These are phyloP conservation scores for Pelobates fuscus DNA, from an alignment of 2,113 vertebrate genomes.

Conservation along the genomic window DNA sequence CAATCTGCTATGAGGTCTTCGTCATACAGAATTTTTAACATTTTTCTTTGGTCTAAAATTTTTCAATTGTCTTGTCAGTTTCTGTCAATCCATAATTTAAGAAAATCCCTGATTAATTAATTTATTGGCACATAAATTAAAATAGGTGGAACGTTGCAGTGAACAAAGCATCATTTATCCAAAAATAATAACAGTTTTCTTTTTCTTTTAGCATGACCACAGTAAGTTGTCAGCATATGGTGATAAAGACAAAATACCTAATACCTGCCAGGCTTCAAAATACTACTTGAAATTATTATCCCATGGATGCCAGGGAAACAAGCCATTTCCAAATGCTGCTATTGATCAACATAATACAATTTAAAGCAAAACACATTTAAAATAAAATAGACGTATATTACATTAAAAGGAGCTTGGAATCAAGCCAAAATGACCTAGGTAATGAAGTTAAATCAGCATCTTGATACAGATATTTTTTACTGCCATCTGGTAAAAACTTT, in stretches of 20 bases:
- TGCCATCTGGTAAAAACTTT: conserved; percentile 30
- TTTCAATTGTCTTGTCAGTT: no score
- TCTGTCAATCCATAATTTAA: no score
- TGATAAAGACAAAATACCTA: not conserved
- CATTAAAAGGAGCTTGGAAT: conserved; percentile 3
- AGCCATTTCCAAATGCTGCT: not conserved
- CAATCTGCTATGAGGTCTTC: no score
- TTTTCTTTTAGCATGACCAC: not conserved
- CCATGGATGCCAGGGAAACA: not conserved
- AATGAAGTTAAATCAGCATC: conserved; percentile 31
- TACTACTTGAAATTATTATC: not conserved
- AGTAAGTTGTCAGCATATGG: not conserved
- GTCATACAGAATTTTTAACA: no score
- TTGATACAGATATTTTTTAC: conserved; percentile 9
- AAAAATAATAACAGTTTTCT: not conserved
- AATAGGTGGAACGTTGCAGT: no score
- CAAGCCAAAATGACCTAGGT: conserved; percentile 13
- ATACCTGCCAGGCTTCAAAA: not conserved
- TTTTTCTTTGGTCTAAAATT: no score
- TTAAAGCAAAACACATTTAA: conserved; percentile 24
- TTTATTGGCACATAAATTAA: no score
- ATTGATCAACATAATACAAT: conserved; percentile 27
- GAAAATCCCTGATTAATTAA: no score
- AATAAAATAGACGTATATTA: conserved; percentile 33
- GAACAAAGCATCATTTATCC: no score